Base-by-base conservation (phyloP, 2,113 vertebrate species). In the Varanus komodoensis region DNA sequence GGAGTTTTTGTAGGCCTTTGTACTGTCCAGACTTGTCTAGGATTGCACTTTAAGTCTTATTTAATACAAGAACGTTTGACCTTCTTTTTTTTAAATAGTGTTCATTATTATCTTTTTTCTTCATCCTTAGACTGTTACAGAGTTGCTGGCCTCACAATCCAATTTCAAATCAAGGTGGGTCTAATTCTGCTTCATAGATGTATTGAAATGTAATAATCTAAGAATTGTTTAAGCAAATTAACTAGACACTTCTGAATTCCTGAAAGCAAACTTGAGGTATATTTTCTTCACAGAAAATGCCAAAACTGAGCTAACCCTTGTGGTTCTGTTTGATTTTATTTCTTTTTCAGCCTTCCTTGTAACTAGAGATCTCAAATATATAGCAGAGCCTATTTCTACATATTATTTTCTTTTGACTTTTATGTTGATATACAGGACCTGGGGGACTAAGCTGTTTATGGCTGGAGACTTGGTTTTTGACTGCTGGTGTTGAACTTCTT, bases 121-220 rank as follows among this genome's bases (percentile, higher is more conserved):
- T 78, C 94, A 90, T 87, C 90, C 19, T 23, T 96, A 98, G 98
- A 87, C 91, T 96, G 92, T 98, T 98, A 93, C 97, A 98, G 81
- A 87, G 81, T 32, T 95, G 97, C 90, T 94, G 95, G 17, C 82
- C 90, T 6, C 94, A 91, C 85, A 80, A 73, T 73, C 95, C 92
- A 88, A 54, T 92, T 1, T 50, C 89, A 34, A 69, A 38, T 67
- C 73, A 96, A 93, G 97, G 98, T 98, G 89, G 95, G 95, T 80
- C 67, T 79, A 74, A 88, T 71, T 27, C 14, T 93, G 19, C 14
- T 8, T 71, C 52, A 23, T 57, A 68, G 19, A 78, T 79, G 34
- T 89, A 21, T 82, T 6, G 11, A 6, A 32, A 64, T 73, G 14
- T 32, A 79, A 48, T 21, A 87, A 29, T 80, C 21, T 67, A 29